Evolutionary conservation across 1,140 invertebrate species (phyloP).

Genomic region (Caenorhabditis elegans): DNA sequence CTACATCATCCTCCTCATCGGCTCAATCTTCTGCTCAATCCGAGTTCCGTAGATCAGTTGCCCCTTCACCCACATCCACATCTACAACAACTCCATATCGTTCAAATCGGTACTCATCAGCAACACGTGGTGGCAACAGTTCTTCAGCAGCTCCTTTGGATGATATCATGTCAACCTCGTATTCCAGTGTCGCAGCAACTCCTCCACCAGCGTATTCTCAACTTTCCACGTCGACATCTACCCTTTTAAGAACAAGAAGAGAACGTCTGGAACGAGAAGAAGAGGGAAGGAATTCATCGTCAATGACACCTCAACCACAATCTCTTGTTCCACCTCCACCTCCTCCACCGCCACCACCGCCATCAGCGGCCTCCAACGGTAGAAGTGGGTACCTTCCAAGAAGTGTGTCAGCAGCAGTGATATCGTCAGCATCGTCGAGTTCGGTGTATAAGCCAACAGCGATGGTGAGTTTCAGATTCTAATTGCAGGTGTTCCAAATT

Average conservation of each 20-base stretch:
- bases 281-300: not conserved
- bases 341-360: not conserved
- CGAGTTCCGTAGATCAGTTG: not conserved
- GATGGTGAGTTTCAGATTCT: not conserved
- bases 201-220: constrained; percentile 22
- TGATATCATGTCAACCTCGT: not conserved
- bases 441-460: not conserved
- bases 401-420: constrained; percentile 1
- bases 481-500: not conserved
- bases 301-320: constrained; percentile 5
- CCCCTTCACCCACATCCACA: not conserved
- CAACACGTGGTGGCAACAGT: not conserved
- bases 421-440: not conserved
- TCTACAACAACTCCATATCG: not conserved
- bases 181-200: not conserved
- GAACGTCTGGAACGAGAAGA: not conserved
- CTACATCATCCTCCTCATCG: not conserved
- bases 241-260: not conserved
- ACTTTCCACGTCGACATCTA: not conserved
- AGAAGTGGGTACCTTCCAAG: not conserved
- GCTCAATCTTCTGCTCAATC: not conserved
- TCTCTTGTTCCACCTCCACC: not conserved
- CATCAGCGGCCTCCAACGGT: not conserved
- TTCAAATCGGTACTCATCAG: not conserved
- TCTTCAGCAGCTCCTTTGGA: not conserved